Evolutionary conservation across 2,888 invertebrate genomes (phyloP).

Genomic region (Maniola hyperantus): DNA sequence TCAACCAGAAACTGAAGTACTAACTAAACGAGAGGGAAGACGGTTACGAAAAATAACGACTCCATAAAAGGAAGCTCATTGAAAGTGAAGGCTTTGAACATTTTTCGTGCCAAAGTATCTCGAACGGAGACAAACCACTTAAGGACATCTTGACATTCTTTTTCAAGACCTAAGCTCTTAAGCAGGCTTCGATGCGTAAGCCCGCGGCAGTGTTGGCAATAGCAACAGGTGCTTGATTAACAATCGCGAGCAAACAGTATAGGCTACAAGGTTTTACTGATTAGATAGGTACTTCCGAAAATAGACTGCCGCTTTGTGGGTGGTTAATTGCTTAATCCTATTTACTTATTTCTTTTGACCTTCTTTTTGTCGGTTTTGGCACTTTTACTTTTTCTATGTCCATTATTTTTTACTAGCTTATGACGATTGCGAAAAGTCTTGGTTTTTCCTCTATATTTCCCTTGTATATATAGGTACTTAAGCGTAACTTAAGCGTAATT

Average conservation of each 20-base stretch:
- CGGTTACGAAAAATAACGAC: not conserved
- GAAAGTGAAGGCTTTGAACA: not conserved
- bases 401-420: not conserved
- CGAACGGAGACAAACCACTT: conserved; percentile 7
- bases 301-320: conserved; percentile 3
- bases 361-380: not conserved
- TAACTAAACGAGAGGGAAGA: not conserved
- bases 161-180: conserved; percentile 18
- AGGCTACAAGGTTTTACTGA: not conserved
- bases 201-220: conserved; percentile 8
- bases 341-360: conserved; percentile 12
- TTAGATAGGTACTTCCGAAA: not conserved
- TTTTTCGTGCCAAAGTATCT: not conserved
- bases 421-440: not conserved
- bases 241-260: not conserved
- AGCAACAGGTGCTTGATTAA: conserved; percentile 31
- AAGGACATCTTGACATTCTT: conserved; percentile 23
- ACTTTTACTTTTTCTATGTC: conserved; percentile 7
- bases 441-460: too few species aligned
- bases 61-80: conserved; percentile 8
- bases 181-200: conserved; percentile 17
- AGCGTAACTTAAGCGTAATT: too few species aligned
- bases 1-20: not conserved
- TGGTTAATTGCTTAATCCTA: conserved; percentile 14
- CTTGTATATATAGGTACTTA: too few species aligned